Conservation (phyloP, 1,140 invertebrate genomes). For the Prorops nasuta region DNA sequence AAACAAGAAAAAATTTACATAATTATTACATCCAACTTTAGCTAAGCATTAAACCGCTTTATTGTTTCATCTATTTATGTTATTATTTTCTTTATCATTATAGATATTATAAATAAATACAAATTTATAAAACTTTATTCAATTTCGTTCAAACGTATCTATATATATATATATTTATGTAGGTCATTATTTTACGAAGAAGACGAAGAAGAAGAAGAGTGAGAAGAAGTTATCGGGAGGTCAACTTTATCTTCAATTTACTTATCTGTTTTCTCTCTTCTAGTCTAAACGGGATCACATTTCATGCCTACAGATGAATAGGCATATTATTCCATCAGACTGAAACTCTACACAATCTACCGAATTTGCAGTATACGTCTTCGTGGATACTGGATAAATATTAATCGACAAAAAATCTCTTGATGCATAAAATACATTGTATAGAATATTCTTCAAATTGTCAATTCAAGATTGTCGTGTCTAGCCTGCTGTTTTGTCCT, state of each 20-base stretch:
- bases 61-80: neutral
- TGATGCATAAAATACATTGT: neutral
- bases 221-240: slow-evolving; percentile 28
- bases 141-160: neutral
- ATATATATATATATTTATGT: slow-evolving; percentile 10
- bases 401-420: neutral
- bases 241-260: slow-evolving; percentile 26
- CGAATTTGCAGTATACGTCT: too few relatives aligned
- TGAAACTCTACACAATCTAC: too few relatives aligned
- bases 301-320: neutral
- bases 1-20: slow-evolving; percentile 34
- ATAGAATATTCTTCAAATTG: neutral
- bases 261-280: slow-evolving; percentile 25
- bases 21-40: slow-evolving; percentile 1
- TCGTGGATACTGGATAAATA: too few relatives aligned
- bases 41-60: neutral
- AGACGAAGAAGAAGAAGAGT: neutral
- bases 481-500: too few relatives aligned
- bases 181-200: slow-evolving; percentile 8
- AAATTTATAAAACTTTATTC: too few relatives aligned
- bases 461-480: too few relatives aligned
- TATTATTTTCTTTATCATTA: neutral
- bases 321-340: neutral
- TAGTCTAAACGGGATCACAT: neutral
- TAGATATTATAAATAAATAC: too few relatives aligned